Conservation (phyloP, 2,888 invertebrate genomes). For the Brenthis hecate region DNA sequence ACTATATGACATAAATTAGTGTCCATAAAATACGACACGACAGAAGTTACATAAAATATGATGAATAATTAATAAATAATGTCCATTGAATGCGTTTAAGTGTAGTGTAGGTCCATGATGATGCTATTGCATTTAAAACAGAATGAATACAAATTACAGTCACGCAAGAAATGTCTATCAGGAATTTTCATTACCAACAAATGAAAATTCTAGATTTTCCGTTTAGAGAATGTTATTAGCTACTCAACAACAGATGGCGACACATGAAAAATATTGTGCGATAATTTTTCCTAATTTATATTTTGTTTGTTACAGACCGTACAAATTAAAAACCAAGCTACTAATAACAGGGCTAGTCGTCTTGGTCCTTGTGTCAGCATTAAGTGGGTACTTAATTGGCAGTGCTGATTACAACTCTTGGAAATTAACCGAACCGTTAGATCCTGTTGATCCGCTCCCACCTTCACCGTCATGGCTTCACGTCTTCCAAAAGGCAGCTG, state of each 20-base stretch:
- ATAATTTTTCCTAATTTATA: not conserved
- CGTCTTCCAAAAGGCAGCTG: conserved; percentile 86
- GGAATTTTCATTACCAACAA: not conserved
- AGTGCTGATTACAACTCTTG: conserved; percentile 52
- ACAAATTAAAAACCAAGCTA: conserved; percentile 59
- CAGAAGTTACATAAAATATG: too few species aligned
- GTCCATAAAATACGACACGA: too few species aligned
- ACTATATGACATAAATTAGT: too few species aligned
- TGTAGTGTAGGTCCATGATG: too few species aligned
- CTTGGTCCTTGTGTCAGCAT: conserved; percentile 60
- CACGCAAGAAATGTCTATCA: not conserved
- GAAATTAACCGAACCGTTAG: conserved; percentile 79
- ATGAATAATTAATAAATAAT: too few species aligned
- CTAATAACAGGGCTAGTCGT: conserved; percentile 54
- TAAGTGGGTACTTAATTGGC: conserved; percentile 63
- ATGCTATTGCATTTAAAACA: too few species aligned
- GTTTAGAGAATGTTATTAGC: conserved; percentile 11
- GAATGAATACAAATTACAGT: too few species aligned
- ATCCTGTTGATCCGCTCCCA: conserved; percentile 84
- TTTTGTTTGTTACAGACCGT: conserved; percentile 60
- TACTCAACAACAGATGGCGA: conserved; percentile 49
- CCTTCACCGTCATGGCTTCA: conserved; percentile 87
- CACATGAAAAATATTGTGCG: conserved; percentile 3
- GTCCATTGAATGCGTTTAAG: too few species aligned
- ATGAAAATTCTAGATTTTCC: not conserved